Conservation (phyloP, 2,888 invertebrate genomes). For the Lasioglossum morio region DNA sequence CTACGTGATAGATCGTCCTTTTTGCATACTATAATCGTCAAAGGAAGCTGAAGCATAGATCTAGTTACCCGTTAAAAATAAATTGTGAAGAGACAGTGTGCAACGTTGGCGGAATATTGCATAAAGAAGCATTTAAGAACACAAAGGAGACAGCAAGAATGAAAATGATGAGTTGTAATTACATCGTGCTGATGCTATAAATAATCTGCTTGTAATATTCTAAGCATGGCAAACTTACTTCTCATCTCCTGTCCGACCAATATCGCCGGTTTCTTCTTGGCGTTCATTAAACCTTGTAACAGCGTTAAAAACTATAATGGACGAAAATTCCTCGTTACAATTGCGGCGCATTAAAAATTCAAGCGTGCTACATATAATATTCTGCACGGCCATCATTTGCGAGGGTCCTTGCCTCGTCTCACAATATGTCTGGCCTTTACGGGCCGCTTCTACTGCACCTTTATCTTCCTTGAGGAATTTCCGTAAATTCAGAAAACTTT, state of each 20-base stretch:
- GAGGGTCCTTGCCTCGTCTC: background rate
- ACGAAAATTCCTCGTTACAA: background rate
- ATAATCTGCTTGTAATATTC: background rate
- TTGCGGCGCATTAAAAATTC: background rate
- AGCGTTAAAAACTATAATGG: background rate
- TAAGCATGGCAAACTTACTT: background rate
- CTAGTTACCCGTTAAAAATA: background rate
- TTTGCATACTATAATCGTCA: background rate
- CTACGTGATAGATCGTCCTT: too few species aligned
- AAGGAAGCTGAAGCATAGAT: background rate
- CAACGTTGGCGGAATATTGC: background rate
- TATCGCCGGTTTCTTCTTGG: background rate
- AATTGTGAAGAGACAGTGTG: background rate
- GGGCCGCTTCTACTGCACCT: background rate
- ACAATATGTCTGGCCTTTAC: background rate
- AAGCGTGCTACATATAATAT: background rate
- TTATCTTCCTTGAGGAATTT: background rate
- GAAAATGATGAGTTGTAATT: background rate
- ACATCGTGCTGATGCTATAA: background rate
- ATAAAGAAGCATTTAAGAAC: background rate
- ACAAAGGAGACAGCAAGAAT: background rate
- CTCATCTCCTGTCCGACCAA: background rate
- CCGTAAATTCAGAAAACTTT: background rate
- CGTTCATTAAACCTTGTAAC: background rate
- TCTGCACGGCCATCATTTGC: background rate